Evolutionary conservation across 2,113 vertebrate genomes (phyloP).

Genomic region (Zosterops borbonicus): DNA sequence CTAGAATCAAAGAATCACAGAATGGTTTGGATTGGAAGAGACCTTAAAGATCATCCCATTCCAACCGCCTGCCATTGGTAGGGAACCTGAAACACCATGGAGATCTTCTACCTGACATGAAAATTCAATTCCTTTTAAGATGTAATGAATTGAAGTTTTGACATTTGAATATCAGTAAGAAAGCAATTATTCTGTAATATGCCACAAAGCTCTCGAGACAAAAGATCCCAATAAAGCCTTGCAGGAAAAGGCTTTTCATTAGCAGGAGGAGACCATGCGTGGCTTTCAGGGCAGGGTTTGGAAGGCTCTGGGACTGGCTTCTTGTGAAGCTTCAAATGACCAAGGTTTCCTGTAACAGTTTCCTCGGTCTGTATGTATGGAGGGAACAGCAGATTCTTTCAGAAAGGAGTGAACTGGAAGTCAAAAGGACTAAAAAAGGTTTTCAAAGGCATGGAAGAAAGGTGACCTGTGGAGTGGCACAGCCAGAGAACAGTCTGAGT

Average conservation of each 20-base stretch:
- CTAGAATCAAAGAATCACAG: neutral
- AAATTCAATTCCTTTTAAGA: neutral
- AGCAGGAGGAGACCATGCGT: neutral
- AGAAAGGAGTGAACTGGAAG: neutral
- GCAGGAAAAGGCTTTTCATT: neutral
- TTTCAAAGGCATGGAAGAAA: neutral
- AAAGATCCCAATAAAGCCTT: neutral
- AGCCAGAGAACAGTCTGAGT: accelerated
- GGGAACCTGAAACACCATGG: neutral
- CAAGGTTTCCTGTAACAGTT: accelerated
- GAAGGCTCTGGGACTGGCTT: neutral
- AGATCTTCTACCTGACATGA: neutral
- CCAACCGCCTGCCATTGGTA: neutral
- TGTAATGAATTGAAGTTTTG: slow-evolving; percentile 20
- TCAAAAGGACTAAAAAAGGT: neutral
- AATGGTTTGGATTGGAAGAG: neutral
- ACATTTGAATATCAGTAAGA: slow-evolving; percentile 15
- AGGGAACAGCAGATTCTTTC: neutral
- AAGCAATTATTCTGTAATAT: neutral
- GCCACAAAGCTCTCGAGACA: neutral
- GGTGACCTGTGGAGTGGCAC: neutral
- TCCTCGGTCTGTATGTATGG: neutral
- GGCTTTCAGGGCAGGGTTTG: neutral
- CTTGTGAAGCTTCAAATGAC: neutral
- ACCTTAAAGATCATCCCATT: neutral